Conservation (phyloP, 1,140 invertebrate genomes). For the Magallana angulata region DNA sequence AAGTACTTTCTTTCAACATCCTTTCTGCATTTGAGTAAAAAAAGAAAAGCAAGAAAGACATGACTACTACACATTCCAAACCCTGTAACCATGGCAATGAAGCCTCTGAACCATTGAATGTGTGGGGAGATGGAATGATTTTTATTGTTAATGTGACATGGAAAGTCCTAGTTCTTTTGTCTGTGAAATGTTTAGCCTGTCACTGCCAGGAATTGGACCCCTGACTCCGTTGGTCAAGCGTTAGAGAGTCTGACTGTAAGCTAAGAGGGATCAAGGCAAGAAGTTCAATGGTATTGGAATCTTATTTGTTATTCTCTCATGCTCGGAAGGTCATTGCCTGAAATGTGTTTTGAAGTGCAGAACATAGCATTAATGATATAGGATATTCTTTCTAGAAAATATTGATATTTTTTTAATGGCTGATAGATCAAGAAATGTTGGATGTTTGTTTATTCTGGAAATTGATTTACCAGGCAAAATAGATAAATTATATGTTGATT, state of each 20-base stretch:
- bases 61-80: constrained; percentile 15
- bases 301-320: constrained; percentile 11
- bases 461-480: too few relatives aligned
- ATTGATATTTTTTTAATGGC: too few relatives aligned
- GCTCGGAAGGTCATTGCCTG: constrained; percentile 18
- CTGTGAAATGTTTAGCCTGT: neutral
- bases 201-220: neutral
- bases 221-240: neutral
- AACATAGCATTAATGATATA: neutral
- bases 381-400: neutral
- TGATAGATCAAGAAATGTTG: too few relatives aligned
- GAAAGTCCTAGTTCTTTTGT: neutral
- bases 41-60: constrained; percentile 29
- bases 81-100: constrained; percentile 25
- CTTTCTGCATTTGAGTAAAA: constrained; percentile 18
- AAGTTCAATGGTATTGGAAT: constrained; percentile 22
- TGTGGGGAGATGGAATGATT: neutral
- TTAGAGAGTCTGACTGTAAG: neutral
- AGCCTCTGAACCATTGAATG: constrained; percentile 1
- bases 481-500: too few relatives aligned
- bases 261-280: neutral
- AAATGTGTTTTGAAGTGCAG: constrained; percentile 14
- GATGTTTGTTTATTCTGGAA: too few relatives aligned
- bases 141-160: neutral
- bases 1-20: constrained; percentile 25